Base-by-base conservation (phyloP, 2,113 vertebrate genomes). In the Balaenoptera acutorostrata region DNA sequence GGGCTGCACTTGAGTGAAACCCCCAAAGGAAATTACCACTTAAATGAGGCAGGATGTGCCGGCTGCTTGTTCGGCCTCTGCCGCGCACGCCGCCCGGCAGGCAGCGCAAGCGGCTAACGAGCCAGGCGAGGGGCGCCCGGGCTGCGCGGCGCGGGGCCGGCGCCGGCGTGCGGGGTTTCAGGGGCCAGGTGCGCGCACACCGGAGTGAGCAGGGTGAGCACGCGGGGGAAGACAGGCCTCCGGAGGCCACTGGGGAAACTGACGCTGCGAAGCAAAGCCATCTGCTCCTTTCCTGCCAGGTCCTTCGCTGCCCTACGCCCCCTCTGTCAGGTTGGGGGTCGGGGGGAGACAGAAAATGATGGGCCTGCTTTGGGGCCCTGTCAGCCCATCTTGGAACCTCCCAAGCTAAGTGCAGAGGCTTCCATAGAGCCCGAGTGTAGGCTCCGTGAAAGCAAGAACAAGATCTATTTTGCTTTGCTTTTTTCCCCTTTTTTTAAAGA, bases 11-110 rank as follows among this genome's bases (percentile, higher is more conserved):
- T 95, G 78, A 97, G 77, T 97, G 98, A 98, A 98, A 96, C 80
- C 59, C 98, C 88, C 64, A 92, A 96, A 96, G 96, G 95, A 94
- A 98, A 98, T 96, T 88, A 96, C 95, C 75, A 96, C 97, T 98
- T 98, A 98, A 97, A 98, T 96, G 59, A 97, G 95, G 86, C 55
- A 68, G 97, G 74, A 93, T 80, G 41, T 95, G 94, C 96, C 1
- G 90, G 83, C 68, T 33, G 90, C 90, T 92, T 72, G 68, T 94
- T 96, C 92, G 86, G 57, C 93, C 68, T 63, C 39, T 29, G 91
- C 63, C 33, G 63, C 49, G 39, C 17, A 17, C 1, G 25, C 63
- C 33, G 72, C 57, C 46, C 3, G 27, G 80, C 87, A 91, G 86
- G 71, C 87, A 6, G 90, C 17, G 3, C 64, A 3, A 55, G 72